phyloP scores from a whole-genome alignment of 1,140 invertebrate genomes.

The Odontomachus brunneus region DNA sequence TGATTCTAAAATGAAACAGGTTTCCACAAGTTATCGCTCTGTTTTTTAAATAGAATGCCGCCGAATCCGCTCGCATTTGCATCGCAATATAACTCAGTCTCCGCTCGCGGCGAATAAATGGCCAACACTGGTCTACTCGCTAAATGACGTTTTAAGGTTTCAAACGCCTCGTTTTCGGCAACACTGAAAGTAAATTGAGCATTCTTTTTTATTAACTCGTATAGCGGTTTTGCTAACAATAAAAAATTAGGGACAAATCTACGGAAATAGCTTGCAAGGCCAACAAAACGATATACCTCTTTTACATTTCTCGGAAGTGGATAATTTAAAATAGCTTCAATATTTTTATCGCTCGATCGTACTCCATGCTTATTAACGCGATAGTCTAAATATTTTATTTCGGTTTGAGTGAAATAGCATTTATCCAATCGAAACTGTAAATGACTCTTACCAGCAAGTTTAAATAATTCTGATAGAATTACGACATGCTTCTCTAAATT shows the following conservation, averaged over 20 bases:
- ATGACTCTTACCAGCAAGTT: neutral
- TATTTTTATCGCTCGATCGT: constrained; percentile 70
- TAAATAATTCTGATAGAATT: neutral
- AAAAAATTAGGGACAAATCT: constrained; percentile 77
- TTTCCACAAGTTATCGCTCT: neutral
- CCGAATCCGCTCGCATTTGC: no score
- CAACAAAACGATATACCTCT: constrained; percentile 76
- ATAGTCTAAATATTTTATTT: constrained; percentile 78
- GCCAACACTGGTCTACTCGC: neutral
- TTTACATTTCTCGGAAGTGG: constrained; percentile 68
- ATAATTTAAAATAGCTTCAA: constrained; percentile 74
- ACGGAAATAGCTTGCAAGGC: constrained; percentile 82
- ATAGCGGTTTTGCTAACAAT: constrained; percentile 75
- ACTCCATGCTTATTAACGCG: constrained; percentile 69
- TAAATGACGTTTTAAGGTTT: neutral
- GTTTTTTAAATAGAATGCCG: constrained; percentile 18
- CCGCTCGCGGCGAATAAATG: constrained; percentile 7
- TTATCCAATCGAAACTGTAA: neutral
- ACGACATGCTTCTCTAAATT: neutral
- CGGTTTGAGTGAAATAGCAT: neutral
- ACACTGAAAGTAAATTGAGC: constrained; percentile 64
- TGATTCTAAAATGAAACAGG: constrained; percentile 27
- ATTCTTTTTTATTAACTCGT: constrained; percentile 72
- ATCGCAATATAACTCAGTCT: constrained; percentile 35
- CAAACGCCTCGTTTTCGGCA: constrained; percentile 10